Conservation (phyloP, 2,888 invertebrate genomes). For the Palloptera scutellata region DNA sequence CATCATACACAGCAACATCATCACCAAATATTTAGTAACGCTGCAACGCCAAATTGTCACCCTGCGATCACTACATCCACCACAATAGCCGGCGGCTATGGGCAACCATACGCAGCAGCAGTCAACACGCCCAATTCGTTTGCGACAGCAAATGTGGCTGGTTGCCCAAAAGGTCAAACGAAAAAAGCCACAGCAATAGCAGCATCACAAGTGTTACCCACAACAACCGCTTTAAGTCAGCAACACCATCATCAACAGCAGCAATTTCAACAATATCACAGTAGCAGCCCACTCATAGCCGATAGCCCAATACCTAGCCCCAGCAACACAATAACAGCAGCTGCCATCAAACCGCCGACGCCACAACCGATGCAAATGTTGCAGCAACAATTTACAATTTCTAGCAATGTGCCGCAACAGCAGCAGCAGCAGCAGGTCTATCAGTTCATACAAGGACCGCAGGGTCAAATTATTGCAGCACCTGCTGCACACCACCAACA, state of each 20-base stretch:
- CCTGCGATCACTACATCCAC: constrained; percentile 48
- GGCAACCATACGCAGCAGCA: constrained; percentile 62
- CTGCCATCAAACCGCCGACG: constrained; percentile 61
- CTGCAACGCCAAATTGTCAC: constrained; percentile 40
- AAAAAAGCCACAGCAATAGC: constrained; percentile 55
- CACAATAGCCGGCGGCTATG: constrained; percentile 57
- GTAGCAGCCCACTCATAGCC: constrained; percentile 63
- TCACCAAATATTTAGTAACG: constrained; percentile 59
- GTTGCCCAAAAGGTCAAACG: constrained; percentile 64
- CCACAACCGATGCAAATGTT: constrained; percentile 62
- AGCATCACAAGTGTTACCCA: constrained; percentile 40
- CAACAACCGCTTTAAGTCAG: constrained; percentile 40
- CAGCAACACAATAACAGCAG: constrained; percentile 56
- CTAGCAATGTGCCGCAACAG: constrained; percentile 41
- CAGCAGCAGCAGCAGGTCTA: constrained; percentile 56
- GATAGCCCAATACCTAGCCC: constrained; percentile 65
- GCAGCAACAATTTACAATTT: constrained; percentile 59
- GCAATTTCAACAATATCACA: constrained; percentile 58
- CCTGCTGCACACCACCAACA: constrained; percentile 45
- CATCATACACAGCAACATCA: constrained; percentile 46
- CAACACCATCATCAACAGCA: constrained; percentile 46
- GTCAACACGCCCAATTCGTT: constrained; percentile 62
- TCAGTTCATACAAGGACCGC: constrained; percentile 58
- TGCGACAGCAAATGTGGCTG: constrained; percentile 64
- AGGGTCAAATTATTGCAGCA: constrained; percentile 58